Base-by-base conservation (phyloP, 2,113 vertebrate genomes). In the Brachyistius frenatus region DNA sequence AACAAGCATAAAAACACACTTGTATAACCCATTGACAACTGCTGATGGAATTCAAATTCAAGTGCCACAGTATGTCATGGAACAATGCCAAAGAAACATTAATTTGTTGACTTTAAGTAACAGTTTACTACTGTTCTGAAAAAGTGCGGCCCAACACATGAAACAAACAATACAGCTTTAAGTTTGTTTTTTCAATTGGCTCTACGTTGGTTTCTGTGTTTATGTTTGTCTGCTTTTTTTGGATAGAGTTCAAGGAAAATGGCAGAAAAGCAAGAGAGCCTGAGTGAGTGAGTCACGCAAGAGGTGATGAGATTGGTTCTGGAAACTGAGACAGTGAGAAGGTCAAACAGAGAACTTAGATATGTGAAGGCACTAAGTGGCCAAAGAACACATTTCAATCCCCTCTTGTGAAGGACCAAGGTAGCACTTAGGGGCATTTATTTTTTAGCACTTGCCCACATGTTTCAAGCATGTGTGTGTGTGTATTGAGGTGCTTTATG, bases 271-370 rank as follows among this genome's bases (percentile, higher is more conserved):
- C 37, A 56, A 67, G 49, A 23, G 50, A 72, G 35, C 53, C 58
- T 73, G 13, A 64, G 33, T 47, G 69, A 55, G 30, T 0, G 11
- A 44, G 50, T 60, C 60, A 82, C n/a, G 9, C 2, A 7, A 36
- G 73, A 55, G 54, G 72, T 55, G 78, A 78, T 73, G 70, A 83
- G 63, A 55, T 78, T 54, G 56, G 50, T 64, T 55, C 44, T 80
- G 72, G 52, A 46, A 50, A 52, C 55, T 7, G 73, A 87, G 73
- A 77, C 44, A 63, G 80, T 68, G 72, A 74, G 75, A 87, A 89
- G 82, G 84, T 86, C 85, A 90, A 81, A 74, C 3, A n/a, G 55
- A 70, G 86, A 84, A 84, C 82, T 87, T 82, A 69, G 56, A 53
- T 50, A 80, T 54, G 63, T 81, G 75, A 84, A 86, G 56, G 36